These are phyloP conservation scores for Vanessa tameamea DNA, from an alignment of 1,140 invertebrate species.

Conservation along the genomic window DNA sequence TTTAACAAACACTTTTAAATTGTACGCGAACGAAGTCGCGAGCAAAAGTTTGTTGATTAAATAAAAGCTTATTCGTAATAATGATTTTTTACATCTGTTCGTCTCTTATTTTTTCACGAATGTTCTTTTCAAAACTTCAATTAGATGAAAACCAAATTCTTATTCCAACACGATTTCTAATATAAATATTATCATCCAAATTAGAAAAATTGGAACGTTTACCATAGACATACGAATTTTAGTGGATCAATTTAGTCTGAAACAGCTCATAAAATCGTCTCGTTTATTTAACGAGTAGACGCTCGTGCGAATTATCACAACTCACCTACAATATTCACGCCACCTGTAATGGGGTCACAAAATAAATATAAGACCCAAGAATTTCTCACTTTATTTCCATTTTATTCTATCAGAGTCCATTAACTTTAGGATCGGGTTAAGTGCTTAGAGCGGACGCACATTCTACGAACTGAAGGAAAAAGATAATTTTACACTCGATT, in stretches of 20 bases:
- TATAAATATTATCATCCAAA: too few species aligned
- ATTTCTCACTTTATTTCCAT: constrained; percentile 27
- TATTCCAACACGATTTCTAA: too few species aligned
- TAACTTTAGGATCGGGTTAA: constrained; percentile 31
- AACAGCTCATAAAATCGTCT: neutral
- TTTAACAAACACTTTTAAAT: too few species aligned
- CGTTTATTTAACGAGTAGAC: neutral
- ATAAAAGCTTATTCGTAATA: too few species aligned
- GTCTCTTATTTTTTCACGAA: too few species aligned
- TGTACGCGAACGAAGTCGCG: too few species aligned
- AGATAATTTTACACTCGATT: neutral
- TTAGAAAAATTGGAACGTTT: too few species aligned
- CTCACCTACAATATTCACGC: neutral
- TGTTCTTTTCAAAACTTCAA: too few species aligned
- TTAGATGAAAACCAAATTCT: too few species aligned
- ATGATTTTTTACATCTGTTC: too few species aligned
- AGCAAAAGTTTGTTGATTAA: too few species aligned
- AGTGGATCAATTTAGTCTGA: neutral
- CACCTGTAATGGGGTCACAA: constrained; percentile 20
- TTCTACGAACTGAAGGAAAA: neutral
- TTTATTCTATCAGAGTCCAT: constrained; percentile 34
- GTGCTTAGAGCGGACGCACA: neutral
- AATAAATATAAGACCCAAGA: constrained; percentile 19
- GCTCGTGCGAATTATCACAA: neutral
- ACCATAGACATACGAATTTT: too few species aligned